Evolutionary conservation across 2,888 invertebrate genomes (phyloP), one percentile per base, ranked within the genome.

Genomic region (Heliconius charithonia): DNA sequence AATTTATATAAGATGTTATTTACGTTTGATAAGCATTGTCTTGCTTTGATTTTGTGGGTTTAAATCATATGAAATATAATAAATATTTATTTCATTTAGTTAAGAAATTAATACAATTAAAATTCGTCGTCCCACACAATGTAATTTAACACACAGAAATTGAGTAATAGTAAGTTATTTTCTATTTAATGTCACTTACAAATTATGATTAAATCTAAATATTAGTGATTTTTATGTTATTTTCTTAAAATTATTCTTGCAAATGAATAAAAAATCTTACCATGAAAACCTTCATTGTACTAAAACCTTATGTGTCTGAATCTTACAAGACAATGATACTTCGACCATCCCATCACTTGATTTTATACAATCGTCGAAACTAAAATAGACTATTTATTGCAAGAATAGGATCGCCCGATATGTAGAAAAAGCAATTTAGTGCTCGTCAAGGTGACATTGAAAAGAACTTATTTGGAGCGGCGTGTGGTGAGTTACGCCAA

Each of bases 361-460:
- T 90, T 93, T 91, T 94, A 94, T 94, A 94, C 89, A 88, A 86
- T 84, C 87, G 86, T 88, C 88, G 88, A 90, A 88, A 85, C 91
- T 81, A 89, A 93, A 91, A 91, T 92, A 89, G 91, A 90, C 89
- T 91, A 93, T 91, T 90, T 90, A 92, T 91, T 90, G 87, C 90
- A 89, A 88, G 87, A 91, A 91, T 87, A 87, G 86, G 86, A 88
- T 84, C 84, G 84, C 88, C 86, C 86, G 87, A 89, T 87, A 90
- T 87, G 88, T 87, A 89, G 86, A 90, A 91, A 93, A 93, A 93
- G 92, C 89, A 85, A 94, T 94, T 93, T 93, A 92, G 71, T 81
- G 76, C 89, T 89, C 89, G 90, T 90, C 89, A 87, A 85, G 86
- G 84, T 90, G 90, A 87, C 90, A 91, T 93, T 92, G 89, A 85